These are phyloP conservation scores for Trichogramma dendrolimi DNA, from an alignment of 2,888 invertebrate species.

Conservation along the genomic window DNA sequence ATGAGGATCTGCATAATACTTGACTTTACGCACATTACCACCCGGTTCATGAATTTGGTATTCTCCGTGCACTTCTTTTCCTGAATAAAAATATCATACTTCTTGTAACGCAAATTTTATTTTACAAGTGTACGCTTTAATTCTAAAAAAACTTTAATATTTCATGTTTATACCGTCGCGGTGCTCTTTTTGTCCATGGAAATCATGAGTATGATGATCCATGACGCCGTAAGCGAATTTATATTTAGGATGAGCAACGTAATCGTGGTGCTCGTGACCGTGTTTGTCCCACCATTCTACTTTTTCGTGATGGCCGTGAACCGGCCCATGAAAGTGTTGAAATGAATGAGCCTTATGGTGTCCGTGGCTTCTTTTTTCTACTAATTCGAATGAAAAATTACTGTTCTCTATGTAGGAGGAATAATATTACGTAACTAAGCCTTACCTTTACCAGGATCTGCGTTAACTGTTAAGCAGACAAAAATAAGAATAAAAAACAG, in stretches of 20 bases:
- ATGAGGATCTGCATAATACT: slow-evolving; percentile 46
- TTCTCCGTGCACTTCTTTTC: slow-evolving; percentile 41
- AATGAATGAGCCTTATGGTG: slow-evolving; percentile 38
- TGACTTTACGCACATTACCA: slow-evolving; percentile 42
- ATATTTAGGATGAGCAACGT: slow-evolving; percentile 38
- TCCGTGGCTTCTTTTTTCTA: not conserved
- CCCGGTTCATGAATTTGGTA: slow-evolving; percentile 49
- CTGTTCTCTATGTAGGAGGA: no score
- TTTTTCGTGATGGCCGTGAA: slow-evolving; percentile 34
- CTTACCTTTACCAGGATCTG: slow-evolving; percentile 7
- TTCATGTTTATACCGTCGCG: slow-evolving; percentile 33
- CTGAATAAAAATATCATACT: slow-evolving; percentile 22
- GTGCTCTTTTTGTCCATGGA: slow-evolving; percentile 40
- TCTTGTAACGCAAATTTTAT: slow-evolving; percentile 2
- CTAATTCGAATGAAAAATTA: not conserved
- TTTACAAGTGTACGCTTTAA: not conserved
- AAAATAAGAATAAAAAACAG: slow-evolving; percentile 10
- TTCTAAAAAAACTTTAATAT: slow-evolving; percentile 8
- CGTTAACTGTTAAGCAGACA: not conserved
- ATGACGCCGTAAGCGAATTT: slow-evolving; percentile 38
- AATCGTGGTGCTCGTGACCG: slow-evolving; percentile 38
- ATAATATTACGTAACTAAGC: no score
- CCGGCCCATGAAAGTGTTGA: slow-evolving; percentile 40
- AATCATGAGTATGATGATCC: slow-evolving; percentile 39
- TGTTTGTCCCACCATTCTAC: slow-evolving; percentile 39